A percentile compares a stretch with the other conserved stretches of the same genome.
These are phyloP conservation scores for Alligator sinensis DNA, from an alignment of 2,113 vertebrate species.

Conservation along the genomic window DNA sequence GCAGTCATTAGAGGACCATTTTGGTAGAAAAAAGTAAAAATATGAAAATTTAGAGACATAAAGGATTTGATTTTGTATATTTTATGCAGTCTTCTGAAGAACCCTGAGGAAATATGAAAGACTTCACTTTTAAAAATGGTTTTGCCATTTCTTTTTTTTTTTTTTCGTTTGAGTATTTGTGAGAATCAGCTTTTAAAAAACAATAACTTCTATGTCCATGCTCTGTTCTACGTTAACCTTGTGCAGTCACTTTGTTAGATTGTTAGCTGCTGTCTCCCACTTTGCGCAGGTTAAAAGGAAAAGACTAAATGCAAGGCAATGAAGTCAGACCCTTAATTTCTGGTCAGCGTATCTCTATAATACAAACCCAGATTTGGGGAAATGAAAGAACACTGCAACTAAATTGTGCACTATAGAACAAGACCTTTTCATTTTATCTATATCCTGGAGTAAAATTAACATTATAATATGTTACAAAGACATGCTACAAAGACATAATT, in stretches of 20 bases:
- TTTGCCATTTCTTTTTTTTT: not conserved
- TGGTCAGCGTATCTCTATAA: not conserved
- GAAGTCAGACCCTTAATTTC: not conserved
- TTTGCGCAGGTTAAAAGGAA: not conserved
- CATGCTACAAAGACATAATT: constrained; percentile 34
- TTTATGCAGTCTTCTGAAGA: not conserved
- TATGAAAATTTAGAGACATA: not conserved
- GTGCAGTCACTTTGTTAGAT: not conserved
- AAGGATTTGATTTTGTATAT: not conserved
- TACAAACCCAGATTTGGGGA: not conserved
- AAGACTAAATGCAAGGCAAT: not conserved
- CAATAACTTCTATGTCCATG: not conserved
- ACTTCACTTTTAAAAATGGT: not conserved
- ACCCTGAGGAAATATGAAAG: not conserved
- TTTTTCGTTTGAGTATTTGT: too few relatives aligned
- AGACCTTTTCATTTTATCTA: not conserved
- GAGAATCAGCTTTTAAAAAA: too few relatives aligned
- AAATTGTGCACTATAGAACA: not conserved
- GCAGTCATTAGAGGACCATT: not conserved
- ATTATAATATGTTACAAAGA: constrained; percentile 12
- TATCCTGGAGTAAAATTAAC: constrained; percentile 42
- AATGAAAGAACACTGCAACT: not conserved
- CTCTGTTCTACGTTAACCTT: not conserved
- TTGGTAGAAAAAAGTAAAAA: constrained; percentile 32
- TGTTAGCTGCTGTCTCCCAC: not conserved